These are phyloP conservation scores for Mactromeris polynyma DNA, from an alignment of 2,888 invertebrate genomes.

Conservation along the genomic window DNA sequence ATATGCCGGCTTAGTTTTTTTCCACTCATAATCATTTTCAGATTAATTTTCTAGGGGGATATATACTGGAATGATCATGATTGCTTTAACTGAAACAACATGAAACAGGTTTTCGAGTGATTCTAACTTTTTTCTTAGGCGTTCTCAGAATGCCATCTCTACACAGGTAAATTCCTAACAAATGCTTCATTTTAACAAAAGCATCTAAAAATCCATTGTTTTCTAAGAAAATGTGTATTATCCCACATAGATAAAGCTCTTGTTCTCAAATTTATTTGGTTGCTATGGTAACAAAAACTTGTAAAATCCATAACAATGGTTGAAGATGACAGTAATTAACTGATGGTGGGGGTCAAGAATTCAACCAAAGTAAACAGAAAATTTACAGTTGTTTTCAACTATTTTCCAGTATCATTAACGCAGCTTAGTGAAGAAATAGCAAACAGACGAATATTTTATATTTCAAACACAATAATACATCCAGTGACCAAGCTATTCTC, in stretches of 20 bases:
- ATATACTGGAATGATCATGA: slow-evolving; percentile 36
- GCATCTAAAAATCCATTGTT: slow-evolving; percentile 68
- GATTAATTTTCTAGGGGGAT: slow-evolving; percentile 42
- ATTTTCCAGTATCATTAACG: slow-evolving; percentile 25
- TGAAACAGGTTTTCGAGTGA: slow-evolving; percentile 40
- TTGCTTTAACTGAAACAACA: slow-evolving; percentile 47
- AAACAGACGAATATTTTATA: neutral
- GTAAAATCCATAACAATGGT: slow-evolving; percentile 70
- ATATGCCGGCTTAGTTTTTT: slow-evolving; percentile 15
- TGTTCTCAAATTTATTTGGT: slow-evolving; percentile 70
- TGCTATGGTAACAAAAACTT: slow-evolving; percentile 66
- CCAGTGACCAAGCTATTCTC: neutral
- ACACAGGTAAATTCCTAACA: slow-evolving; percentile 54
- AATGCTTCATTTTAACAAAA: slow-evolving; percentile 64
- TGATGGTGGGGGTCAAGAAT: slow-evolving; percentile 51
- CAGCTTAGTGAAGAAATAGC: neutral
- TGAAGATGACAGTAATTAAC: slow-evolving; percentile 69
- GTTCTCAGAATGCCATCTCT: slow-evolving; percentile 41
- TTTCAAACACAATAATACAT: neutral
- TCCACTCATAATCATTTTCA: slow-evolving; percentile 45
- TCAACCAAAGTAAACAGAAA: slow-evolving; percentile 42
- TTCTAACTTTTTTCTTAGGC: slow-evolving; percentile 33
- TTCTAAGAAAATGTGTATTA: slow-evolving; percentile 63
- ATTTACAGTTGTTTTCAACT: slow-evolving; percentile 54
- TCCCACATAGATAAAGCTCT: slow-evolving; percentile 62